Evolutionary conservation across 1,140 invertebrate genomes (phyloP), one percentile per base, ranked within the genome.

Genomic region (Zophobas atratus): DNA sequence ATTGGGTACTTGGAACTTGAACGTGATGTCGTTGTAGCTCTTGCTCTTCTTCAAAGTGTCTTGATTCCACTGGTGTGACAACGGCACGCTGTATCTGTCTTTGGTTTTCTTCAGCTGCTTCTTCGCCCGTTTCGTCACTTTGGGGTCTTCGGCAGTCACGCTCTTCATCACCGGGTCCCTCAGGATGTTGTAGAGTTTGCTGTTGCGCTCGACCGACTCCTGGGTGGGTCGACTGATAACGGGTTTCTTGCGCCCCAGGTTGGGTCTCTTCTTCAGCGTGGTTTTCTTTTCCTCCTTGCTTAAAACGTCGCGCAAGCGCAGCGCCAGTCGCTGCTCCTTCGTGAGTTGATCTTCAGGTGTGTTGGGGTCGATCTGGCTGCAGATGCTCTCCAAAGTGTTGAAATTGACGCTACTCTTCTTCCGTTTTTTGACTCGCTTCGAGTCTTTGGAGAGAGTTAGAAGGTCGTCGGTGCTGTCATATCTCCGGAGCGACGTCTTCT

Each of bases 271-370:
- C 57, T 79, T 82, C 33, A 83, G 41, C 1, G 82, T 80, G 6
- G 75, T 60, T 70, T 85, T 82, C 38, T 76, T 63, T 41, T 81
- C 80, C 43, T 77, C 75, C 49, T 81, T 81, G 6, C 82, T 78
- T 53, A 85, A 70, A 32, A 80, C 77, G 8, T 72, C 6, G 41
- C 81, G 79, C 46, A 85, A 49, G 39, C 80, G 81, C 35, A 80
- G 8, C 0, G 81, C 80, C 60, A 84, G 83, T 36, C 60, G 78
- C 70, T 85, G 79, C 70, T 84, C 81, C 6, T 84, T 81, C 2
- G 70, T 84, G 2, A 84, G 43, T 67, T 79, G 20, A 2, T 51
- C 70, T 76, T 80, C 77, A 2, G 80, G 71, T 1, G 57, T 33
- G 32, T 78, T 74, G 36, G 71, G 73, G 1, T 81, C 80, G 34